These are phyloP conservation scores for Sylvia atricapilla DNA, from an alignment of 2,113 vertebrate genomes.

Conservation along the genomic window DNA sequence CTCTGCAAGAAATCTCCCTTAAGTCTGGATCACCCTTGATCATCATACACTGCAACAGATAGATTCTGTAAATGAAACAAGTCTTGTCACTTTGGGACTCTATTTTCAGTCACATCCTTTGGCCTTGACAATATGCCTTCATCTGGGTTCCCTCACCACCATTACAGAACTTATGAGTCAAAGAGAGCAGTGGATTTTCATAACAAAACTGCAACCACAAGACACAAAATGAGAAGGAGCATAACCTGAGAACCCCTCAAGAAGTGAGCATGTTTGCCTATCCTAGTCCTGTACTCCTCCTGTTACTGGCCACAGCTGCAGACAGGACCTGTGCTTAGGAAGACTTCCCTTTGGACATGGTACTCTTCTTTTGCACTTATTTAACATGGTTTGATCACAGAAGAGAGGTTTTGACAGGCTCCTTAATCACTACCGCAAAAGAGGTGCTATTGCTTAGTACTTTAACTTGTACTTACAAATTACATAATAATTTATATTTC, in stretches of 20 bases:
- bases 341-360: neutral
- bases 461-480: neutral
- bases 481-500: neutral
- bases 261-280: neutral
- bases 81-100: neutral
- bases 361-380: neutral
- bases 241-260: neutral
- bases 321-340: neutral
- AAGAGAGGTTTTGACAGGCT: neutral
- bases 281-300: neutral
- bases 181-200: neutral
- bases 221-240: neutral
- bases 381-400: neutral
- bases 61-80: neutral
- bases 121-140: neutral
- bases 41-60: neutral
- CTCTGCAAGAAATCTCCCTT: neutral
- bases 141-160: neutral
- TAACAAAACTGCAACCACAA: neutral
- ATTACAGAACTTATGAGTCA: neutral
- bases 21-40: neutral
- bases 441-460: neutral
- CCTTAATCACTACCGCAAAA: neutral
- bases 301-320: neutral
- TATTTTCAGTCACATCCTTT: neutral